Base-by-base conservation (phyloP, 2,113 vertebrate genomes). In the Microcebus lehilahytsara region DNA sequence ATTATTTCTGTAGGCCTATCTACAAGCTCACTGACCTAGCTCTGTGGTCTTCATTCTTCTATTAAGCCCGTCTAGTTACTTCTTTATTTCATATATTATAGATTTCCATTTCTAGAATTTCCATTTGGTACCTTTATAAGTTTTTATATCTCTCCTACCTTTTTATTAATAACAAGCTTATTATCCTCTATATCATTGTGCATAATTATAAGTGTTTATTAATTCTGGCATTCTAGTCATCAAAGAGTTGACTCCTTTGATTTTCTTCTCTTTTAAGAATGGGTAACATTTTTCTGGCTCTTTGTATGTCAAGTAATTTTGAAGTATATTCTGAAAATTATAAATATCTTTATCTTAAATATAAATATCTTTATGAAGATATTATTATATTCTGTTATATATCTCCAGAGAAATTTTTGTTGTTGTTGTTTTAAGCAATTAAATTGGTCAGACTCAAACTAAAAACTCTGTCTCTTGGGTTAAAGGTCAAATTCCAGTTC, bases 381-480 rank as follows among this genome's bases (percentile, higher is more conserved):
- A 58, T 17, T 69, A 9, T 17, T 69, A 9, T 30, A 81, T 89
- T 86, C 64, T 89, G 9, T 89, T 89, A 69, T 74, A 83, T 84
- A 56, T 51, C 40, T 77, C 51, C 34, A 84, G 23, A 86, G 32
- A 85, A 23, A 49, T 42, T n/a, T 69, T 67, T 34, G 51, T 53
- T 77, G 17, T 81, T 27, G 23, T 89, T 95, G 20, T 72, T 94
- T 93, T 86, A 86, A 34, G 49, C 58, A 96, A 86, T 89, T 81
- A 92, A 75, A 71, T 74, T 67, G 20, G 23, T 69, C 34, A 87
- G 75, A 91, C 27, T 93, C n/a, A 86, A 85, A 16, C 49, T 69
- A 58, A 84, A 92, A 92, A 23, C 62, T 40, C 20, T 71, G 16
- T 88, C 66, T 88, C 22, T 91, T 89, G 40, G 10, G 78, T 23